Conservation (phyloP, 2,113 vertebrate species). For the Oncorhynchus masou region DNA sequence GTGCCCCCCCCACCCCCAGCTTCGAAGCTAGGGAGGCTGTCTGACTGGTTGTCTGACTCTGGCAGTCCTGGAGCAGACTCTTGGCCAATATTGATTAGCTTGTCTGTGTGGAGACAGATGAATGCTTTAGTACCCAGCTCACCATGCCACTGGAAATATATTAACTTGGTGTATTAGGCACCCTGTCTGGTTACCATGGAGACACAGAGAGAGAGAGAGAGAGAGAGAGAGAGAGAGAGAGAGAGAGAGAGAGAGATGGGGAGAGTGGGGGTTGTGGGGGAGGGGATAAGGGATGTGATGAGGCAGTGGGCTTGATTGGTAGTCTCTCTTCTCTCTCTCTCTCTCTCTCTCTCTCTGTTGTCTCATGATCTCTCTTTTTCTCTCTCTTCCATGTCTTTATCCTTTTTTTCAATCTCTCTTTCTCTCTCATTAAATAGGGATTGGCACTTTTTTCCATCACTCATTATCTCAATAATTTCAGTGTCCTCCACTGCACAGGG, state of each 20-base stretch:
- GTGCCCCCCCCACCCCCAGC: constrained; percentile 42
- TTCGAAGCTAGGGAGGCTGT: constrained; percentile 5
- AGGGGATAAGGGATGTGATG: constrained; percentile 70
- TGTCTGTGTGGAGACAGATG: constrained; percentile 78
- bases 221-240: constrained; percentile 35
- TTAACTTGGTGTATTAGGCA: constrained; percentile 74
- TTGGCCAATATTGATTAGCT: constrained; percentile 75
- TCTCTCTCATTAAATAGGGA: background rate
- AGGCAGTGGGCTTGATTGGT: constrained; percentile 60
- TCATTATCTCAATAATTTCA: too few relatives aligned
- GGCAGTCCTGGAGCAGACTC: constrained; percentile 60
- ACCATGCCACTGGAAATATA: constrained; percentile 79
- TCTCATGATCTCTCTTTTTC: background rate
- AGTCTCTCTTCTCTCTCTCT: background rate
- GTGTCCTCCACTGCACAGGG: too few relatives aligned
- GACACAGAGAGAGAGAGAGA: constrained; percentile 46
- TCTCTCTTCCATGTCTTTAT: constrained; percentile 11
- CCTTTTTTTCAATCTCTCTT: background rate
- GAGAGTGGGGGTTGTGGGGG: constrained; percentile 50
- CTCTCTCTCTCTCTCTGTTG: background rate
- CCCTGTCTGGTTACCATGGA: constrained; percentile 81
- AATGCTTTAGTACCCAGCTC: constrained; percentile 80
- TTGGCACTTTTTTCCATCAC: too few relatives aligned
- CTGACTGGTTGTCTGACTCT: constrained; percentile 54
- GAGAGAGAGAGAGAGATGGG: constrained; percentile 29